Evolutionary conservation across 2,113 vertebrate genomes (phyloP).

Genomic region (Trochalopteron elliotii): DNA sequence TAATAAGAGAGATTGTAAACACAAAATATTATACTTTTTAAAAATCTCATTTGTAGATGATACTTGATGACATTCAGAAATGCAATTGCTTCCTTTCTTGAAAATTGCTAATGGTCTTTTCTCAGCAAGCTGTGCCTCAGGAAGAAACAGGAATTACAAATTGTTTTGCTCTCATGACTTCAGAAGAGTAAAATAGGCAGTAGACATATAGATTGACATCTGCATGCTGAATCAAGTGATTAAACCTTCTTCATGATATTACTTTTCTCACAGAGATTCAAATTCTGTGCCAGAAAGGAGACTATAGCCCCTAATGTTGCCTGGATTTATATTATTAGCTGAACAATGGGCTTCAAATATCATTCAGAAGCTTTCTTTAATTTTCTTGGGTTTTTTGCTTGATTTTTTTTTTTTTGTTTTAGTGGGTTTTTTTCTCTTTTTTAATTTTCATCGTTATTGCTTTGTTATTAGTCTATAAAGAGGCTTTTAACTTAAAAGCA

Average conservation of each 20-base stretch:
- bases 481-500: neutral
- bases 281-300: neutral
- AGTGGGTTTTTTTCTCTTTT: neutral
- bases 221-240: neutral
- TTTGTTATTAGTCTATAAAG: neutral
- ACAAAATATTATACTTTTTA: neutral
- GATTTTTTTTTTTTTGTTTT: neutral
- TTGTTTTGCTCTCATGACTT: neutral
- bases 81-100: neutral
- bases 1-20: neutral
- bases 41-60: neutral
- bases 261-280: neutral
- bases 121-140: neutral
- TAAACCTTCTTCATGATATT: neutral
- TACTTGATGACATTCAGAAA: neutral
- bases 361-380: neutral
- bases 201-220: neutral
- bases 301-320: neutral
- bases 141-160: neutral
- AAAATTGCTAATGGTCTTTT: neutral
- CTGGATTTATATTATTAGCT: neutral
- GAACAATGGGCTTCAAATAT: neutral
- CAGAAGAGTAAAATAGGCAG: neutral
- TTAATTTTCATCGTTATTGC: neutral
- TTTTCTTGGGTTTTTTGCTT: neutral